Base-by-base conservation (phyloP, 2,113 vertebrate genomes). In the Antechinus flavipes region DNA sequence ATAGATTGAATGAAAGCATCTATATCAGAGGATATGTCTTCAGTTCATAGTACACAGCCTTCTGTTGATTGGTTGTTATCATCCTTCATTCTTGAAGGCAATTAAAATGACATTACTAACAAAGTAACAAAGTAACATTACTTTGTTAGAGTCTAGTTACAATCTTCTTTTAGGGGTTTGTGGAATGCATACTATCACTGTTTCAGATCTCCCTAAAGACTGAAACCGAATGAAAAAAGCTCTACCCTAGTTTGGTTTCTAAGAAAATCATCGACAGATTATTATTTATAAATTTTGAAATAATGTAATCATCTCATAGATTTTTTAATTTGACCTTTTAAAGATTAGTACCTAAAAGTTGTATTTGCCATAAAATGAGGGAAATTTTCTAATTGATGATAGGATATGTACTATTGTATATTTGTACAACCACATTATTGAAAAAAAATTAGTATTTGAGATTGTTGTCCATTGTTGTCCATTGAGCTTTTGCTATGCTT, bases 1-100 rank as follows among this genome's bases (percentile, higher is more conserved):
- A 99, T 0, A 99, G 99, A n/a, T 98, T 99, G 96, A 99, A 99
- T 0, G 99, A 99, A 96, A 99, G 98, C 56, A 99, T 99, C 93
- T 99, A 99, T 94, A 98, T 99, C 96, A 99, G 99, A 98, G 99
- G 99, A 90, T 99, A 99, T 89, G 97, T 99, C 96, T 99, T 99
- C 97, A 99, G 99, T 98, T 99, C 99, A 99, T 96, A 25, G 8
- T 49, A 46, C 22, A 54, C 89, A 52, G 5, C 90, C 56, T n/a
- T 91, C 2, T 90, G 24, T 56, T 56, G 55, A 25, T 56, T 56
- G 55, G 24, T 26, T 56, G 24, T 27, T 27, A 26, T 25, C 24
- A 8, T 26, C 26, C 56, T 58, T 58, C 25, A 27, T 58, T 27
- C 56, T 27, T 58, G 25, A 58, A 58, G 56, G 27, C 56, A 58